Conservation (phyloP, 2,888 invertebrate genomes). For the Archips xylosteana region DNA sequence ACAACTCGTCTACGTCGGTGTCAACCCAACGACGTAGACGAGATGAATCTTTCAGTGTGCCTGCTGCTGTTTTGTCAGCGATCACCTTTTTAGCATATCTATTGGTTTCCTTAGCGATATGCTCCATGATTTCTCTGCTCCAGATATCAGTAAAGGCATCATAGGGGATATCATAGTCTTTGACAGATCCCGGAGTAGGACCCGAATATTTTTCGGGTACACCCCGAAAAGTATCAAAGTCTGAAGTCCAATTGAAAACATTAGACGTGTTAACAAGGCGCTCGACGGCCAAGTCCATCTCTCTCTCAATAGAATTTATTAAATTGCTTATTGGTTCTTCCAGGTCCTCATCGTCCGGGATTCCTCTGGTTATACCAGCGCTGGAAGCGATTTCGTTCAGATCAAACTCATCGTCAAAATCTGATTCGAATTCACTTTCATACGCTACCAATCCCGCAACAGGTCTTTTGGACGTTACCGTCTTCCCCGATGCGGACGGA, state of each 20-base stretch:
- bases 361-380: conserved; percentile 16
- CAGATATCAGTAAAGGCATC: not conserved
- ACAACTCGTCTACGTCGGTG: conserved; percentile 5
- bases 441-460: not conserved
- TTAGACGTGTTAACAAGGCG: not conserved
- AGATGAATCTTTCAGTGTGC: not conserved
- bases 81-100: conserved; percentile 25
- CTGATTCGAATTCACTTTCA: conserved; percentile 27
- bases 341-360: conserved; percentile 47
- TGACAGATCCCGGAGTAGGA: conserved; percentile 45
- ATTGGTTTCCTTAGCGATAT: conserved; percentile 1
- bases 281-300: not conserved
- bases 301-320: conserved; percentile 16
- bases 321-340: conserved; percentile 34
- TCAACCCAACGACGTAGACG: not conserved
- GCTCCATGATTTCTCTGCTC: not conserved
- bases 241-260: conserved; percentile 2
- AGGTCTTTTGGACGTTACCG: conserved; percentile 23
- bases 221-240: conserved; percentile 46
- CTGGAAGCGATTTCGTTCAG: conserved; percentile 27
- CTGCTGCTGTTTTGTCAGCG: conserved; percentile 24
- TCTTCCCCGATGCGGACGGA: conserved; percentile 12
- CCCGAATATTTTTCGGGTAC: conserved; percentile 45
- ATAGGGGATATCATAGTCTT: conserved; percentile 4
- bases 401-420: conserved; percentile 42